Conservation (phyloP, 2,113 vertebrate species). For the Cyanistes caeruleus region DNA sequence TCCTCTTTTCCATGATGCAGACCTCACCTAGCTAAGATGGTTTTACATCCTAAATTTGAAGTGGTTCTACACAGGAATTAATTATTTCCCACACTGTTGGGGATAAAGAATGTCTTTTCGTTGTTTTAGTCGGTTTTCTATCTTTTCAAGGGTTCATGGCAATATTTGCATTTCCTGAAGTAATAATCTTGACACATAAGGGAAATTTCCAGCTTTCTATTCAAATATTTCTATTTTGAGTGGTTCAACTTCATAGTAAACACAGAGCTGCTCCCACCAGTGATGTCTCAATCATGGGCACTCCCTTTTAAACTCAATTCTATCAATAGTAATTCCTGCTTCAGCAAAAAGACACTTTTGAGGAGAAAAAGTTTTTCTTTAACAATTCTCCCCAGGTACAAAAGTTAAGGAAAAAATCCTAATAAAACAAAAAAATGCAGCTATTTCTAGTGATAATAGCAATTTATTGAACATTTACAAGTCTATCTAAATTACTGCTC, state of each 20-base stretch:
- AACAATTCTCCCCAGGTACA: background rate
- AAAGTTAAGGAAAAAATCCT: background rate
- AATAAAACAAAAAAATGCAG: background rate
- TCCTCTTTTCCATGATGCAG: background rate
- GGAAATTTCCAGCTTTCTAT: background rate
- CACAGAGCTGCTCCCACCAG: background rate
- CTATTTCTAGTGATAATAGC: fast-evolving
- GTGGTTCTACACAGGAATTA: fast-evolving
- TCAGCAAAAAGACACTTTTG: background rate
- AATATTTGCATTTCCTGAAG: background rate
- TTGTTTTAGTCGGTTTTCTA: background rate
- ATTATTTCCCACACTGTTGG: background rate
- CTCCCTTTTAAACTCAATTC: background rate
- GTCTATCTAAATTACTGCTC: background rate
- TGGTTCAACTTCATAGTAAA: background rate
- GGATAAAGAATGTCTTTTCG: background rate
- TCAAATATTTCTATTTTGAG: background rate
- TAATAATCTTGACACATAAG: background rate
- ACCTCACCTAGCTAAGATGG: background rate
- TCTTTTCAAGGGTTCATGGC: background rate
- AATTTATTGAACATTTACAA: background rate
- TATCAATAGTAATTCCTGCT: background rate
- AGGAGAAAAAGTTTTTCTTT: background rate
- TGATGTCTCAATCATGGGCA: background rate
- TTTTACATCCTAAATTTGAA: background rate